Conservation (phyloP, 2,888 invertebrate genomes). For the Malacosoma neustria region DNA sequence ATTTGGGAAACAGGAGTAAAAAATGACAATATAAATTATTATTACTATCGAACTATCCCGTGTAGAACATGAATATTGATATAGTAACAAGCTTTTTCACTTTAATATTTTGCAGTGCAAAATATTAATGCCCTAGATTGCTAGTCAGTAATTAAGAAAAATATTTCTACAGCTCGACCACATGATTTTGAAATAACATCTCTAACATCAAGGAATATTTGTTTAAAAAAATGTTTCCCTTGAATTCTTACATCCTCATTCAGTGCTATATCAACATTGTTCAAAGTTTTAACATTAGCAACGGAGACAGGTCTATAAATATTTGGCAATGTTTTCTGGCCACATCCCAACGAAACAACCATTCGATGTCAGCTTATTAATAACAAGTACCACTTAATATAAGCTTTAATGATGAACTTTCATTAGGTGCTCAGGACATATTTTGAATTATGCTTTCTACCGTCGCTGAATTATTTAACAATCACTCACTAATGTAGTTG, state of each 20-base stretch:
- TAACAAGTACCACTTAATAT: slow-evolving; percentile 10
- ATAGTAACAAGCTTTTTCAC: too few relatives aligned
- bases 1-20: too few relatives aligned
- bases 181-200: too few relatives aligned
- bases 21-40: too few relatives aligned
- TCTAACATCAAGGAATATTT: too few relatives aligned
- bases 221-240: neutral
- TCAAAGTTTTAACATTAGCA: slow-evolving; percentile 29
- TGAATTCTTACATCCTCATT: neutral
- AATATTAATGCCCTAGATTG: too few relatives aligned
- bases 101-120: too few relatives aligned
- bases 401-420: slow-evolving; percentile 2
- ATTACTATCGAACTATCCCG: too few relatives aligned
- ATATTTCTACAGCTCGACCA: too few relatives aligned
- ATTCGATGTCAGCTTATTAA: slow-evolving; percentile 33
- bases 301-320: slow-evolving; percentile 42
- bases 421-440: slow-evolving; percentile 8
- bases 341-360: slow-evolving; percentile 36
- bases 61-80: too few relatives aligned
- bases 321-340: slow-evolving; percentile 59
- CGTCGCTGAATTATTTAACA: neutral
- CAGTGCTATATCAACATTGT: slow-evolving; percentile 2
- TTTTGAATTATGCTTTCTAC: neutral
- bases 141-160: too few relatives aligned
- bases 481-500: neutral